Evolutionary conservation across 1,140 invertebrate genomes (phyloP), one percentile per base, ranked within the genome.

Genomic region (Archivesica marissinica): DNA sequence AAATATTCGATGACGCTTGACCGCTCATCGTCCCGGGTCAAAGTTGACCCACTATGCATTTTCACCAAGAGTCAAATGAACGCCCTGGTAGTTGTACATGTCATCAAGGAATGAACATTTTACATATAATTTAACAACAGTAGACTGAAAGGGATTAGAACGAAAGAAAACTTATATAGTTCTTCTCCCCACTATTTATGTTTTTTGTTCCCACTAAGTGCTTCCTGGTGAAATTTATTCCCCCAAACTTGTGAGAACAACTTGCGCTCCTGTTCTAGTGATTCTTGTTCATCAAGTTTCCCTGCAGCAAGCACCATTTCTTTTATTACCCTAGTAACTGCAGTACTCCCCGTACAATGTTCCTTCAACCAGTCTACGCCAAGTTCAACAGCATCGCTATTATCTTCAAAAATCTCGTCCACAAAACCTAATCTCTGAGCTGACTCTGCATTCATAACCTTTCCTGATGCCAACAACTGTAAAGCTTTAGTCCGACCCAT

Each of bases 181-280:
- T n/a, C n/a, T n/a, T n/a, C n/a, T n/a, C n/a, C n/a, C n/a, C n/a
- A n/a, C 30, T n/a, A 79, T 28, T 59, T 74, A 84, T 92, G 91
- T 81, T 92, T 92, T 20, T 89, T 85, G 35, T 91, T 91, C 35
- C 87, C 75, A n/a, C 66, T 75, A 0, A 95, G 74, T 1, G 95
- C 94, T 9, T 86, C 83, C 64, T 88, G 66, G 76, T 95, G 94
- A 4, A 90, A 90, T 50, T 90, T 79, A 3, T 94, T 93, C 28
- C 95, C 94, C 95, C 95, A 95, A 4, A 94, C 86, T 15, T 92
- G 90, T 9, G 89, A 88, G 89, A 95, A 95, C 28, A 94, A 78
- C 7, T 89, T 66, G 25, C 92, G 91, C 89, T 95, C 95, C 23
- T 90, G 82, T 17, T 89, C 39, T n/a, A 94, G 86, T n/a, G 92